Evolutionary conservation across 2,113 vertebrate species (phyloP).

Genomic region (Pantherophis guttatus): DNA sequence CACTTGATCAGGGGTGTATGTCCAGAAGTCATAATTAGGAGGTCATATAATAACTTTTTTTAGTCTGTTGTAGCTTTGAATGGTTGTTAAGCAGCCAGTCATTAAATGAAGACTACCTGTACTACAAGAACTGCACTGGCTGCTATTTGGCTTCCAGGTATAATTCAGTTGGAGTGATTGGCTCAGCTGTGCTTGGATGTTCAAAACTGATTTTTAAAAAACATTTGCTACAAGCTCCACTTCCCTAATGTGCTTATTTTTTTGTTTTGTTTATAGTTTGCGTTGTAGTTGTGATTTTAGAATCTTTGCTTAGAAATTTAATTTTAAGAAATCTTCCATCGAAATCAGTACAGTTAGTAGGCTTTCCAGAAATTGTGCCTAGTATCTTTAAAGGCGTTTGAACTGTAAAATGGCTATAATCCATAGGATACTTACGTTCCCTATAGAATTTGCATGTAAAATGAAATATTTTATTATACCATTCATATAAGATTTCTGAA

Average conservation of each 20-base stretch:
- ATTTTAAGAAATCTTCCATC: not conserved
- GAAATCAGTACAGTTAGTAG: not conserved
- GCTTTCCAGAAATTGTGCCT: not conserved
- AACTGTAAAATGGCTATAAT: not conserved
- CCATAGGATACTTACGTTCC: not conserved
- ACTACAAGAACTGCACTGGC: not conserved
- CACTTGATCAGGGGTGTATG: not conserved
- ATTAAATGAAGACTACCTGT: not conserved
- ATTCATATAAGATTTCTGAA: constrained; percentile 45
- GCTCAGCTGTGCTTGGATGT: not conserved
- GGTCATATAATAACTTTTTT: not conserved
- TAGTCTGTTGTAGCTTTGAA: not conserved
- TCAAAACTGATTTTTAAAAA: not conserved
- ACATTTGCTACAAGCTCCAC: not conserved
- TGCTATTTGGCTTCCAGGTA: not conserved
- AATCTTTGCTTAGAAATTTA: not conserved
- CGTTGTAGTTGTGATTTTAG: not conserved
- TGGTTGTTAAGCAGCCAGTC: not conserved
- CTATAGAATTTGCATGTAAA: not conserved
- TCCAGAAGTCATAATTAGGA: not conserved
- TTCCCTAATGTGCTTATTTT: not conserved
- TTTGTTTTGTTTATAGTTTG: not conserved
- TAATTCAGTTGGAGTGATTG: not conserved
- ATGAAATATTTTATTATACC: constrained; percentile 39
- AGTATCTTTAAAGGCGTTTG: not conserved